Evolutionary conservation across 2,797 vertebrate species (phyloP), one percentile per base, ranked within the genome.

Genomic region (Pangasius djambal): DNA sequence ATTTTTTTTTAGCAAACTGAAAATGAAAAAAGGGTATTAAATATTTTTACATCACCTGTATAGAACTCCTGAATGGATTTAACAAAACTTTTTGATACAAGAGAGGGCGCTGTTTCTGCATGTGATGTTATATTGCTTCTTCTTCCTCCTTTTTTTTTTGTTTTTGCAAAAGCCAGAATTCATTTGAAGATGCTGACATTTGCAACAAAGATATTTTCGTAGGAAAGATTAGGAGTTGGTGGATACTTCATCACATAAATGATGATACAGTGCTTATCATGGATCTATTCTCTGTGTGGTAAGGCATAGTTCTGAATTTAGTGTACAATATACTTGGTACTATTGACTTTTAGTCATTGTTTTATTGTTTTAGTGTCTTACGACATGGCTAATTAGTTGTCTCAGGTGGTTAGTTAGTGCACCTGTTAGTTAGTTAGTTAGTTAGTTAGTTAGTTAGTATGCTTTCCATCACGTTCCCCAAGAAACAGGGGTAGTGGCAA

Each of bases 61-160:
- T 15, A 1, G 22, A 28, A 28, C 18, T 72, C 7, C 22, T 28
- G 44, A 12, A 34, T 20, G 18, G 3, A 34, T 34, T 34, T 31
- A 79, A 57, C 77, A 79, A 55, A 79, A 22, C 15, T 25, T 37
- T 61, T 61, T 83, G 34, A 83, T 44, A 63, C 81, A n/a, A 48
- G 37, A 65, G 61, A 72, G 34, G 75, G 67, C 48, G 65, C 86
- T 81, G 86, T 79, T 67, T 55, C 75, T 55, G 28, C 75, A 34
- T 34, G 18, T 67, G 20, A 40, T 59, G 55, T 25, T 20, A 25
- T 79, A 5, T 52, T 78, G 9, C 22, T 18, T 4, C 20, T 31
- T n/a, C 2, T 52, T 25, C 25, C 13, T 12, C 22, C 15, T 55
- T 2, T 79, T 57, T 59, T 48, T 48, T 48, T 48, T 48, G 6